Conservation (phyloP, 1,140 invertebrate species). For the Druon quercuslanigerum region DNA sequence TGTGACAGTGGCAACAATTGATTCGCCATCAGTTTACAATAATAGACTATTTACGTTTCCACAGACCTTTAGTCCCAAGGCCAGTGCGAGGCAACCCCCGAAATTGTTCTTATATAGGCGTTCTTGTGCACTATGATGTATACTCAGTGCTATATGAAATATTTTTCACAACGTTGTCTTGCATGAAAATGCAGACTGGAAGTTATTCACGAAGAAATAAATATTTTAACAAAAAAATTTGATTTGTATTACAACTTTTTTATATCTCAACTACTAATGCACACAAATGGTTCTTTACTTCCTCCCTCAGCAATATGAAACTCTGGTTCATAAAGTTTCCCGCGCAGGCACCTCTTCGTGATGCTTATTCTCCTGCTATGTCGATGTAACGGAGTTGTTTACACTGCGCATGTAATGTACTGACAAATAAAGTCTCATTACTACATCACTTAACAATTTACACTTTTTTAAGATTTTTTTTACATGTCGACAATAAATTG, state of each 20-base stretch:
- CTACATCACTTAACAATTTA: conserved; percentile 29
- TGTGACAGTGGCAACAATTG: too few relatives aligned
- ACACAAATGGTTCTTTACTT: conserved; percentile 58
- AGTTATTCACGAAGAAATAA: too few relatives aligned
- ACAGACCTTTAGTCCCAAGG: too few relatives aligned
- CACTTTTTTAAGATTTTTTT: neutral
- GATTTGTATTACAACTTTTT: neutral
- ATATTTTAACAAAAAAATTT: neutral
- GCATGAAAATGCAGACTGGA: too few relatives aligned
- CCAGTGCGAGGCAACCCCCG: too few relatives aligned
- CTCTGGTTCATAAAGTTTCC: conserved; percentile 73
- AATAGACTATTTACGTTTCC: too few relatives aligned
- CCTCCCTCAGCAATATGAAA: conserved; percentile 69
- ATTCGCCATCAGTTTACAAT: too few relatives aligned
- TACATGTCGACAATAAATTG: neutral
- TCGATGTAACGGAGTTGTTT: conserved; percentile 77
- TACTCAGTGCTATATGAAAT: too few relatives aligned
- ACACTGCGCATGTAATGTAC: conserved; percentile 76
- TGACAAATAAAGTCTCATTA: conserved; percentile 51
- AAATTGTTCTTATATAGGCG: too few relatives aligned
- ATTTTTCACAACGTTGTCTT: too few relatives aligned
- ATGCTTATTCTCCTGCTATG: conserved; percentile 70
- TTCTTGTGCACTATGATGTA: too few relatives aligned
- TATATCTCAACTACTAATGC: conserved; percentile 36
- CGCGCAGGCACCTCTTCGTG: conserved; percentile 69